These are phyloP conservation scores for Syngnathus acus DNA, from an alignment of 2,797 vertebrate species.

Conservation along the genomic window DNA sequence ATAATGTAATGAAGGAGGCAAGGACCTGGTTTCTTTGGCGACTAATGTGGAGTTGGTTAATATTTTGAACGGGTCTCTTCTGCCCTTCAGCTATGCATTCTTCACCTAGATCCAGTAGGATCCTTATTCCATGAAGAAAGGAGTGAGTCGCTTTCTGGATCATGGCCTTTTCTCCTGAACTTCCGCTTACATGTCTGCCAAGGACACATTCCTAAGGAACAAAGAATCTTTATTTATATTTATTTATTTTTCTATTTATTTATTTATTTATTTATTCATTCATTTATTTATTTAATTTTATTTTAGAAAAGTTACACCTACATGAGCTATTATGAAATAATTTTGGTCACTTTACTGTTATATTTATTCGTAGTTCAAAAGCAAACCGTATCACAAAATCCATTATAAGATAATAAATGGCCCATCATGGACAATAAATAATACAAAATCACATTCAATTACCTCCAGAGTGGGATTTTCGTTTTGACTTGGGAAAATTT, in stretches of 20 bases:
- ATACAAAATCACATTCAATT: conserved; percentile 3
- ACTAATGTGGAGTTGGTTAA: conserved; percentile 61
- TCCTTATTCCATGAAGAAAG: conserved; percentile 69
- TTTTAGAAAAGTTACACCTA: background rate
- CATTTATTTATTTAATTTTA: too few species aligned
- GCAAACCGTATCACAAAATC: background rate
- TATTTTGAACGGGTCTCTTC: conserved; percentile 59
- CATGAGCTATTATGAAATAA: background rate
- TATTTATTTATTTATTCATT: too few species aligned
- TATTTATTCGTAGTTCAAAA: too few species aligned
- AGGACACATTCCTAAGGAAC: conserved; percentile 32
- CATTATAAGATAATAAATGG: background rate
- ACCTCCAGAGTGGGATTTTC: conserved; percentile 49
- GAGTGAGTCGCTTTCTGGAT: conserved; percentile 61
- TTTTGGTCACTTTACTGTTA: too few species aligned
- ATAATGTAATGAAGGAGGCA: conserved; percentile 14
- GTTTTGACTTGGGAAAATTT: conserved; percentile 24
- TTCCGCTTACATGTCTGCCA: conserved; percentile 59
- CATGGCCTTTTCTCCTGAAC: conserved; percentile 56
- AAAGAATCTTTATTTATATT: background rate
- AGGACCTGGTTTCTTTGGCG: conserved; percentile 79
- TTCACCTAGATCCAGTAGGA: conserved; percentile 71
- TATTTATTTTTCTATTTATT: background rate
- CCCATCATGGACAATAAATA: background rate
- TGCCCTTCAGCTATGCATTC: conserved; percentile 63